Evolutionary conservation across 2,888 invertebrate genomes (phyloP), one percentile per base, ranked within the genome.

Genomic region (Rhagonycha fulva): DNA sequence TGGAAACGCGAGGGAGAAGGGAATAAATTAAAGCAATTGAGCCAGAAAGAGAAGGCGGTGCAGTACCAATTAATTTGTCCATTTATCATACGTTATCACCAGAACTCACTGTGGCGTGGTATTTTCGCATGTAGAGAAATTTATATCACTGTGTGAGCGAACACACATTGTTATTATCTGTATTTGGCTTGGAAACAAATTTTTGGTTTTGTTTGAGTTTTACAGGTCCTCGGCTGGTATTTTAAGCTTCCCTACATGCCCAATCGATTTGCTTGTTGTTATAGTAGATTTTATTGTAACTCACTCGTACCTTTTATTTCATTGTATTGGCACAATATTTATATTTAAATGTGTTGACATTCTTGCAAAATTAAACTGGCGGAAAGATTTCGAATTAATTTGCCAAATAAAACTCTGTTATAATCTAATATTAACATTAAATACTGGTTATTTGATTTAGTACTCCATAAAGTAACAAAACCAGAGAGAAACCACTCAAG

Each of bases 1-100:
- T 23, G 62, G 74, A 73, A 71, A 63, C 62, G 60, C 68, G 63
- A 71, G 62, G 23, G 32, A 76, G 70, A 71, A 14, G 63, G 62
- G 66, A 26, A 62, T 70, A 70, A 77, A 75, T 75, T 66, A 70
- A 70, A 69, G 71, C 69, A 68, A 28, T 24, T 66, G 69, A 62
- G 72, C 14, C 47, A 69, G 70, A 78, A 69, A 70, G 77, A 74
- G 71, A 75, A 60, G 69, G 74, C 70, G 66, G 62, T 68, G 70
- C 72, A 63, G 68, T 72, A 75, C 75, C 84, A 85, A 86, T 85
- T 86, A 86, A 83, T 84, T 83, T 81, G 79, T 78, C 83, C 84
- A 85, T 86, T 85, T 84, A 86, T 86, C 86, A 86, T 84, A 81
- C 82, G 86, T 85, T 85, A 86, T 86, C 86, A 83, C 82, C 82